Base-by-base conservation (phyloP, 2,888 invertebrate genomes). In the Cataglyphis rosenhaueri region DNA sequence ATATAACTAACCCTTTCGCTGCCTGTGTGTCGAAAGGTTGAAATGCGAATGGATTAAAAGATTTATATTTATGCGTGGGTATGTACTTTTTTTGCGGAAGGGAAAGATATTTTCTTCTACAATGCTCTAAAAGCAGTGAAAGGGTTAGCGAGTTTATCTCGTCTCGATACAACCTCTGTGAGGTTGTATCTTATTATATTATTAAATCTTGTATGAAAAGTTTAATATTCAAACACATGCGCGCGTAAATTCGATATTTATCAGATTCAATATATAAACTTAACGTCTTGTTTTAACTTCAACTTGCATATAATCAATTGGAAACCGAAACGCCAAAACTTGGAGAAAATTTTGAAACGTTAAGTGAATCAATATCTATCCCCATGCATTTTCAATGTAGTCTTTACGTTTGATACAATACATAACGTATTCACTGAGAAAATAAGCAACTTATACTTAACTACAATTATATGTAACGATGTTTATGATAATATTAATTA, bases 131-230 rank as follows among this genome's bases (percentile, higher is more conserved):
- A 76, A 86, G 85, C 88, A 85, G 91, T 89, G 91, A 89, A 91
- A 90, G 91, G 91, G 87, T 91, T 89, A 84, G 86, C 81, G 38
- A 61, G 83, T 88, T 86, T 91, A 88, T 84, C 83, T 84, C 85
- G 38, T 86, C 87, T 86, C 82, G 86, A 86, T 88, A 85, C 89
- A 87, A 75, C 93, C 92, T 92, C 92, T 89, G 89, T 92, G 92
- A 93, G 92, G 91, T 91, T 90, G 88, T 83, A 59, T 85, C 48
- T 84, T 74, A 82, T 64, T 75, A 71, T 86, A 73, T 84, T 82
- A 85, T 79, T 75, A 48, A 66, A 81, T 61, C 62, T 74, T 70
- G 38, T 57, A 59, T 75, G 82, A 32, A 71, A 84, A 85, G 87
- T 87, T 88, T 85, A 86, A 82, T 85, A 86, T 83, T 62, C 79